Conservation (phyloP, 2,797 vertebrate genomes). For the Malurus splendens region DNA sequence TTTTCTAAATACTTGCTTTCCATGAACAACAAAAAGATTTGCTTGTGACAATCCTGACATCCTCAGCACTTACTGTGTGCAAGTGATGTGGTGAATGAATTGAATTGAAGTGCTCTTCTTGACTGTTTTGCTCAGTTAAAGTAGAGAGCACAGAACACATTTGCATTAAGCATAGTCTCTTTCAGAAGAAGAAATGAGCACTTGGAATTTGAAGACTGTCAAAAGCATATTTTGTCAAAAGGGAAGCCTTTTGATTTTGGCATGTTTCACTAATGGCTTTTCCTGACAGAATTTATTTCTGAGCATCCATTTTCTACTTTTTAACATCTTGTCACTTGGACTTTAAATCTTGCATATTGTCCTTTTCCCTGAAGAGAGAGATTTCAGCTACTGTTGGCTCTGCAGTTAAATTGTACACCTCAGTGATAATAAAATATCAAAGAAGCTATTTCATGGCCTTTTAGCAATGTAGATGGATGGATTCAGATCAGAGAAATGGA, state of each 20-base stretch:
- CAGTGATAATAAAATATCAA: slow-evolving; percentile 66
- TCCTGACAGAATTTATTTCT: slow-evolving; percentile 55
- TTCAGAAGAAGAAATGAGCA: slow-evolving; percentile 59
- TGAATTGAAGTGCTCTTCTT: slow-evolving; percentile 63
- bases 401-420: slow-evolving; percentile 66
- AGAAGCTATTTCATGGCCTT: slow-evolving; percentile 62
- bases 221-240: slow-evolving; percentile 59
- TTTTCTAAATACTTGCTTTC: slow-evolving; percentile 47
- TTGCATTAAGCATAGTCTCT: slow-evolving; percentile 64
- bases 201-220: slow-evolving; percentile 67
- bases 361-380: slow-evolving; percentile 50
- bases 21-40: slow-evolving; percentile 45
- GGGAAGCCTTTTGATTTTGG: slow-evolving; percentile 58
- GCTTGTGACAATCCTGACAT: slow-evolving; percentile 63
- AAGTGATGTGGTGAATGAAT: slow-evolving; percentile 39
- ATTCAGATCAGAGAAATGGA: slow-evolving; percentile 56
- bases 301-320: slow-evolving; percentile 54
- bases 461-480: slow-evolving; percentile 57
- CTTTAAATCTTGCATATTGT: slow-evolving; percentile 63
- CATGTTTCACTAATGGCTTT: slow-evolving; percentile 60
- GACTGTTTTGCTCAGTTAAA: slow-evolving; percentile 51
- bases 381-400: slow-evolving; percentile 47
- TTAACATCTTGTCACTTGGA: slow-evolving; percentile 59
- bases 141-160: slow-evolving; percentile 46
- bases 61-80: slow-evolving; percentile 44